Evolutionary conservation across 2,888 invertebrate genomes (phyloP).

Genomic region (Icerya purchasi): DNA sequence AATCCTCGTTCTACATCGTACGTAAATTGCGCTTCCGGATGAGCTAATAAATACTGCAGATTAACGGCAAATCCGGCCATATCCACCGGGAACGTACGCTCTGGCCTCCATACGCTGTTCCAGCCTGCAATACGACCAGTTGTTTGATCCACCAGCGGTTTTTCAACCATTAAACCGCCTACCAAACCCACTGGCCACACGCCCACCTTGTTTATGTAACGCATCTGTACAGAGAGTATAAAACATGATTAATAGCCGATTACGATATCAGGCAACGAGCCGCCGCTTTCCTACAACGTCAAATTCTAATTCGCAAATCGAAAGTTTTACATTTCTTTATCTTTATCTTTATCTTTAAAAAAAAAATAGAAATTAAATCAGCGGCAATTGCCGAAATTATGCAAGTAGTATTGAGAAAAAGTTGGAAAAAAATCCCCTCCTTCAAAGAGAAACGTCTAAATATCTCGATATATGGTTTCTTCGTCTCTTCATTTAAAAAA

Average conservation of each 20-base stretch:
- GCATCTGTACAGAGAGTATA: conserved; percentile 37
- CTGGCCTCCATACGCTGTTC: conserved; percentile 66
- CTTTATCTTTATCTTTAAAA: neutral
- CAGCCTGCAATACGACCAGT: conserved; percentile 39
- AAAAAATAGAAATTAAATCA: conserved; percentile 1
- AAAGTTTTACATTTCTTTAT: too few species aligned
- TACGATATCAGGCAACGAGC: too few species aligned
- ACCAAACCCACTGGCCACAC: conserved; percentile 93
- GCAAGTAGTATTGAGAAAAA: too few species aligned
- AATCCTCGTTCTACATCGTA: conserved; percentile 70
- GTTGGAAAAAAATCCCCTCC: too few species aligned
- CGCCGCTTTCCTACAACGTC: too few species aligned
- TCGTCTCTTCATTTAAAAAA: too few species aligned
- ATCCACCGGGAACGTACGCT: conserved; percentile 83
- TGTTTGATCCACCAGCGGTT: conserved; percentile 48
- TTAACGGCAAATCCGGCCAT: conserved; percentile 95
- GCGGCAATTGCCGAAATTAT: too few species aligned
- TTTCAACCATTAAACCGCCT: conserved; percentile 81
- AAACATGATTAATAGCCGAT: too few species aligned
- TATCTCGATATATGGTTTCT: too few species aligned
- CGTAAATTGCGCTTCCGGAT: conserved; percentile 44
- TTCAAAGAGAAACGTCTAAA: too few species aligned
- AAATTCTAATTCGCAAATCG: too few species aligned
- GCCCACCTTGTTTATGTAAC: conserved; percentile 58
- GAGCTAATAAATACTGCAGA: conserved; percentile 43